phyloP scores from a whole-genome alignment of 2,113 vertebrate genomes.

The Sardina pilchardus region DNA sequence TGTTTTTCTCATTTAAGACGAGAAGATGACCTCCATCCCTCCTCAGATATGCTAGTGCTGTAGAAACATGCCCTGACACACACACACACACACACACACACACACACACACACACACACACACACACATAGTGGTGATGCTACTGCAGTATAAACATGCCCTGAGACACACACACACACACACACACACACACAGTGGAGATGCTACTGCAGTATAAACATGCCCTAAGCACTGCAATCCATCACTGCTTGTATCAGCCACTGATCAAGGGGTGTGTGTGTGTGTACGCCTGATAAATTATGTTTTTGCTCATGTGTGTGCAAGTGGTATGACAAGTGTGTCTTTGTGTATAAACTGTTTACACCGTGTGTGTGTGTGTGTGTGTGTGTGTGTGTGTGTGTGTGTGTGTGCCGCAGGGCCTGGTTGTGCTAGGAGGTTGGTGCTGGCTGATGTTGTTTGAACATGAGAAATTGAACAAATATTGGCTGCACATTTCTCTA shows the following conservation, averaged over 20 bases:
- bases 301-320: conserved; percentile 20
- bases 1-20: too few relatives aligned
- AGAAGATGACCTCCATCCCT: too few relatives aligned
- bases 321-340: background rate
- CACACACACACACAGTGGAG: background rate
- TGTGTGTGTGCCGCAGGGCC: too few relatives aligned
- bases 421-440: background rate
- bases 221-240: background rate
- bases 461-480: background rate
- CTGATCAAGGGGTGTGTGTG: background rate
- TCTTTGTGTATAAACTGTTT: background rate
- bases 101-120: too few relatives aligned
- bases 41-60: too few relatives aligned
- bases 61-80: background rate
- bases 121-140: background rate
- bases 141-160: background rate
- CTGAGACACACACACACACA: background rate
- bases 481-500: background rate
- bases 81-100: too few relatives aligned
- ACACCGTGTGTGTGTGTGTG: background rate
- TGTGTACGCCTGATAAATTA: background rate
- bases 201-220: background rate
- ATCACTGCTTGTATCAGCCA: background rate
- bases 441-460: background rate
- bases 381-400: too few relatives aligned